Percentiles rank a stretch among this genome's conserved stretches.
Conservation (phyloP, 2,797 vertebrate genomes). For the Sciurus carolinensis region DNA sequence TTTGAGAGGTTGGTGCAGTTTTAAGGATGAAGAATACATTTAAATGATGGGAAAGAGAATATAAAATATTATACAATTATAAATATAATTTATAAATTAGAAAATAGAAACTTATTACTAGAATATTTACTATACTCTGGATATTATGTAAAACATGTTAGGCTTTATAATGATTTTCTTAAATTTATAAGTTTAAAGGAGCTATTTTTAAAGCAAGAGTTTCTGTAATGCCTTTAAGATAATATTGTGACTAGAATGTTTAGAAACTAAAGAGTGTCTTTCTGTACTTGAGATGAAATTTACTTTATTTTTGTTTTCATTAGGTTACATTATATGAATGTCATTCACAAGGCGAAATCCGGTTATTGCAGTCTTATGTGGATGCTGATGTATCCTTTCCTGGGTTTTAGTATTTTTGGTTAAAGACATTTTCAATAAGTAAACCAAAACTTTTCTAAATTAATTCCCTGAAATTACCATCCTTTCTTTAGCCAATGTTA, state of each 20-base stretch:
- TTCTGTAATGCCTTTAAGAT: constrained; percentile 31
- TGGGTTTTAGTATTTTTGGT: constrained; percentile 39
- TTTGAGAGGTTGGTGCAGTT: constrained; percentile 41
- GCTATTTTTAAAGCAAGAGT: constrained; percentile 16
- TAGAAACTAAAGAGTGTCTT: constrained; percentile 26
- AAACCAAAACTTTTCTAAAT: constrained; percentile 43
- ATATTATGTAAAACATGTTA: background rate
- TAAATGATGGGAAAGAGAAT: constrained; percentile 22
- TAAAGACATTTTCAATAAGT: constrained; percentile 60
- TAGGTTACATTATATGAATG: constrained; percentile 99
- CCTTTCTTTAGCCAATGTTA: background rate
- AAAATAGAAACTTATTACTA: background rate
- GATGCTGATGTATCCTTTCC: constrained; percentile 99
- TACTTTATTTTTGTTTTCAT: constrained; percentile 54
- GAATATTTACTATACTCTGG: constrained; percentile 1
- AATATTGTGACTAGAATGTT: constrained; percentile 20
- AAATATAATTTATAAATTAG: no score
- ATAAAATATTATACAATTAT: no score
- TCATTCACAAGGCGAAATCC: constrained; percentile 98
- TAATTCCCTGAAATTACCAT: constrained; percentile 46
- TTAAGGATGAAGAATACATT: constrained; percentile 22
- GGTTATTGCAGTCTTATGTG: constrained; percentile 97
- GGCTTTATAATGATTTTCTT: constrained; percentile 56
- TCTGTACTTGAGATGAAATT: constrained; percentile 47
- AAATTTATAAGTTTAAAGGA: constrained; percentile 55